A percentile compares a stretch with the other conserved stretches of the same genome.
Evolutionary conservation across 2,888 invertebrate species (phyloP).

Genomic region (Lamellibrachia columna): DNA sequence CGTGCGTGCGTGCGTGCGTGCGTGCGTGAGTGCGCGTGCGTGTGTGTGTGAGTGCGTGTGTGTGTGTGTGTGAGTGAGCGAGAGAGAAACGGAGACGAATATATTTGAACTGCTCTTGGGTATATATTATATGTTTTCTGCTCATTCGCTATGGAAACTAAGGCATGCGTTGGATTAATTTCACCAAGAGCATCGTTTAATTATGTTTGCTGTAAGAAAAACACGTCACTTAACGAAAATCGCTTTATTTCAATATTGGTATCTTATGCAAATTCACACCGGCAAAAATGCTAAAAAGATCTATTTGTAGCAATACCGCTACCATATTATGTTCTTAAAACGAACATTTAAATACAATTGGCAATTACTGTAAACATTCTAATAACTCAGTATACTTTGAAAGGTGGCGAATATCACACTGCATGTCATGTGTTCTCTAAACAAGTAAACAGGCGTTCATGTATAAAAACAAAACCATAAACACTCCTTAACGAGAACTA

Average conservation of each 20-base stretch:
- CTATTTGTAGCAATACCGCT: conserved; percentile 6
- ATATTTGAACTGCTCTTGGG: not conserved
- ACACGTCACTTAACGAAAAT: not conserved
- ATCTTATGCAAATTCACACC: conserved; percentile 16
- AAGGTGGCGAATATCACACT: not conserved
- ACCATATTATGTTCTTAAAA: not conserved
- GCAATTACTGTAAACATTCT: not conserved
- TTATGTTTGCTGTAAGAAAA: not conserved
- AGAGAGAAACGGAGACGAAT: not conserved
- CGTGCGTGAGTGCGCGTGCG: not conserved
- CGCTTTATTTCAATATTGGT: not conserved
- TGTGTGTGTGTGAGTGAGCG: not conserved
- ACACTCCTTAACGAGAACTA: not conserved
- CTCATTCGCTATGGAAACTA: not conserved
- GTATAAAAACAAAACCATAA: not conserved
- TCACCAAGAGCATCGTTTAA: not conserved
- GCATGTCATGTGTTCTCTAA: not conserved
- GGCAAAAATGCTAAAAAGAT: not conserved
- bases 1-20: not conserved
- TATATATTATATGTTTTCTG: not conserved
- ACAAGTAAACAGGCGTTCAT: not conserved
- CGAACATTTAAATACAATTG: not conserved
- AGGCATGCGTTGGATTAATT: not conserved
- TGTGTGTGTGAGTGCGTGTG: not conserved
- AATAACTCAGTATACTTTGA: not conserved